These are phyloP conservation scores for Yponomeuta cagnagella DNA, from an alignment of 2,888 invertebrate genomes.

Conservation along the genomic window DNA sequence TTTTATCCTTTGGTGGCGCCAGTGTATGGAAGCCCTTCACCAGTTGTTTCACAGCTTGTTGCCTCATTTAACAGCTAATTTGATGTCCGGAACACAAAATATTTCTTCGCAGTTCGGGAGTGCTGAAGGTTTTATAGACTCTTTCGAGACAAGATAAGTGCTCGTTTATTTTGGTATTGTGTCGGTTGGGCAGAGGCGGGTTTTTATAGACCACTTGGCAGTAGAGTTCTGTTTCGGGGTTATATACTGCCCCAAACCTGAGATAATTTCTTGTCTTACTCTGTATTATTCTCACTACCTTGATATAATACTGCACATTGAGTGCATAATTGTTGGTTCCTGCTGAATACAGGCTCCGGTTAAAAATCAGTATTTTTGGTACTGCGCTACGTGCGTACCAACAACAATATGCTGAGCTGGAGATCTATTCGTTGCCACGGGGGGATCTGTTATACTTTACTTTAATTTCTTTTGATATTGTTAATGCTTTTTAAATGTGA, in stretches of 20 bases:
- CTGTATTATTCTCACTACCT: not conserved
- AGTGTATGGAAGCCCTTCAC: not conserved
- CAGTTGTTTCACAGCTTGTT: not conserved
- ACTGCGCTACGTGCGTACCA: too few species aligned
- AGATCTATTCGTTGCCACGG: too few species aligned
- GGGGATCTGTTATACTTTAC: too few species aligned
- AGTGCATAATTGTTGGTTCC: too few species aligned
- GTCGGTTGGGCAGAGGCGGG: not conserved
- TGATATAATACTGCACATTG: too few species aligned
- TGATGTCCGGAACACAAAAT: not conserved
- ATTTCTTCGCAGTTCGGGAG: slow-evolving; percentile 6
- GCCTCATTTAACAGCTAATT: slow-evolving; percentile 5
- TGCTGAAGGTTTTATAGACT: not conserved
- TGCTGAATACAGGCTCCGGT: too few species aligned
- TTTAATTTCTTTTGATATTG: too few species aligned
- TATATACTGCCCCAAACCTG: not conserved
- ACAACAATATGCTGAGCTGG: too few species aligned
- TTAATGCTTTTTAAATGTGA: too few species aligned
- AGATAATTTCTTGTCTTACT: not conserved
- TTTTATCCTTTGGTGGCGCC: too few species aligned
- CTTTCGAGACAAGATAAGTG: slow-evolving; percentile 9
- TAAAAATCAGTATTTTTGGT: too few species aligned
- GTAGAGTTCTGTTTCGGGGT: not conserved
- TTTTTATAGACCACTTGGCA: not conserved
- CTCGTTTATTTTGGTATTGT: slow-evolving; percentile 4